phyloP scores from a whole-genome alignment of 2,888 invertebrate genomes.

The Pheosia gnoma region DNA sequence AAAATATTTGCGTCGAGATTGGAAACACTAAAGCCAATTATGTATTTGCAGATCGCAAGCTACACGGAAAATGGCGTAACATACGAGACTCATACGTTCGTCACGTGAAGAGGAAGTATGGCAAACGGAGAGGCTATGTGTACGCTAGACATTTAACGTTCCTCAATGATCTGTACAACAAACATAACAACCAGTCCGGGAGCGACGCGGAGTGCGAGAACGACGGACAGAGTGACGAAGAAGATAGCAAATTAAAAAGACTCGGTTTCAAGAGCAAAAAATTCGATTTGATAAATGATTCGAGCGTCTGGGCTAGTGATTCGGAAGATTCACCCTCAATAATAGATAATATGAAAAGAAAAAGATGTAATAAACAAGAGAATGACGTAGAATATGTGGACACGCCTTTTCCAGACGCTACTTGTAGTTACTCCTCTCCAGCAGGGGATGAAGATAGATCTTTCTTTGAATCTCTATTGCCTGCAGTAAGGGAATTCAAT shows the following conservation, averaged over 20 bases:
- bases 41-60: conserved; percentile 58
- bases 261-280: conserved; percentile 36
- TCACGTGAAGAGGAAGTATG: conserved; percentile 50
- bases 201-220: conserved; percentile 50
- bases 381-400: conserved; percentile 60
- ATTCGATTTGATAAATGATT: conserved; percentile 40
- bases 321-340: conserved; percentile 45
- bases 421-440: conserved; percentile 33
- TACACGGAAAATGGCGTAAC: conserved; percentile 74
- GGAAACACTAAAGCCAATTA: not conserved
- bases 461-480: conserved; percentile 70
- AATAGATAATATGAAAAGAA: conserved; percentile 52
- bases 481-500: conserved; percentile 65
- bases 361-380: conserved; percentile 36
- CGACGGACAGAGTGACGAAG: conserved; percentile 50
- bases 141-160: conserved; percentile 66
- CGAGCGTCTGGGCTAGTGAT: conserved; percentile 46
- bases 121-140: conserved; percentile 53
- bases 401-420: conserved; percentile 47
- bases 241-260: conserved; percentile 45
- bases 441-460: conserved; percentile 64
- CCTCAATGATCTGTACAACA: conserved; percentile 59
- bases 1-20: no score
- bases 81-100: conserved; percentile 72
- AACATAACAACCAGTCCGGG: conserved; percentile 45